These are phyloP conservation scores for Danio albolineatus DNA, from an alignment of 2,797 vertebrate species.

Conservation along the genomic window DNA sequence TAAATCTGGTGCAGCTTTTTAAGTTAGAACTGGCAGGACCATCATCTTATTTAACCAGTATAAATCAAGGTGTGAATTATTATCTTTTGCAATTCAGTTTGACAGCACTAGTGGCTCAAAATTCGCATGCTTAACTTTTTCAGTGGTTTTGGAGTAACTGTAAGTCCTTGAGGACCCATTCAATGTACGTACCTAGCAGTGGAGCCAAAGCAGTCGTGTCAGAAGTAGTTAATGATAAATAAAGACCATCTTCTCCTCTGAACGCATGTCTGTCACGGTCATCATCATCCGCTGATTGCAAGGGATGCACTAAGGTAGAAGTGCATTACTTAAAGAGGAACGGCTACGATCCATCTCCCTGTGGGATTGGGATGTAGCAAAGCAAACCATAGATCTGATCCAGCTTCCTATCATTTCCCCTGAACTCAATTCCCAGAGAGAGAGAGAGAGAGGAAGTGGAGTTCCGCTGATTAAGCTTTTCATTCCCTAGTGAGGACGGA, in stretches of 20 bases:
- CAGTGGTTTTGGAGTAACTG: background rate
- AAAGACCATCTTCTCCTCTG: slow-evolving; percentile 18
- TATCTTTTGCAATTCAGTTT: background rate
- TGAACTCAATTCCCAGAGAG: slow-evolving; percentile 65
- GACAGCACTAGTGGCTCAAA: background rate
- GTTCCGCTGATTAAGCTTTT: slow-evolving; percentile 72
- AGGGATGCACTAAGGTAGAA: slow-evolving; percentile 79
- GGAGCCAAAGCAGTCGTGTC: background rate
- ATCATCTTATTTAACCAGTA: background rate
- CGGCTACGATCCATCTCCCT: slow-evolving; percentile 77
- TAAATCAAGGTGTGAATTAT: too few relatives aligned
- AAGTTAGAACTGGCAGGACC: background rate
- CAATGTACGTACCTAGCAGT: background rate
- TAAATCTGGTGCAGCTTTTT: background rate
- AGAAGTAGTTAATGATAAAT: slow-evolving; percentile 36
- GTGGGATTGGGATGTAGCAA: slow-evolving; percentile 70
- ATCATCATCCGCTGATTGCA: slow-evolving; percentile 74
- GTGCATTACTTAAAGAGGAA: slow-evolving; percentile 78
- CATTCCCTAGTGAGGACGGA: slow-evolving; percentile 48
- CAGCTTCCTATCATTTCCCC: slow-evolving; percentile 75
- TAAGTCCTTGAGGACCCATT: slow-evolving; percentile 1
- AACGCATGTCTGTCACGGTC: slow-evolving; percentile 68
- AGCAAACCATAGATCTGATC: slow-evolving; percentile 68
- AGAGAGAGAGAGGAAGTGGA: slow-evolving; percentile 74
- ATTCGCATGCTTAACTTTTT: slow-evolving; percentile 6